These are phyloP conservation scores for Gephyroberyx darwinii DNA, from an alignment of 2,797 vertebrate species.

Conservation along the genomic window DNA sequence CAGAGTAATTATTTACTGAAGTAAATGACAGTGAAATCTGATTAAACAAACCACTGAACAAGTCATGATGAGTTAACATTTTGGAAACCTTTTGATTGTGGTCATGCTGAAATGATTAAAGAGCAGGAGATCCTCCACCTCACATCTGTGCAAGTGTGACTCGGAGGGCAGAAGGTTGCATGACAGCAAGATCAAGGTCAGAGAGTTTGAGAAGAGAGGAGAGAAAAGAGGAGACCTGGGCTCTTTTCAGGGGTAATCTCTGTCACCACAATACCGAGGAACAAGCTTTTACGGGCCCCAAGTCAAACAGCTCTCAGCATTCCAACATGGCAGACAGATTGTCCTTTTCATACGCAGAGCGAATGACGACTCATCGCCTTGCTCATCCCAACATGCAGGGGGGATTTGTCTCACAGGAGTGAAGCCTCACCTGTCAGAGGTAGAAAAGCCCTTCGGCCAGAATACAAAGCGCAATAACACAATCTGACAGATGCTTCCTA, in stretches of 20 bases:
- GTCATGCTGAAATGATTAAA: slow-evolving; percentile 30
- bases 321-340: slow-evolving; percentile 69
- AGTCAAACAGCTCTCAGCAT: slow-evolving; percentile 78
- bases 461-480: slow-evolving; percentile 43
- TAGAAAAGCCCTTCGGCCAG: slow-evolving; percentile 67
- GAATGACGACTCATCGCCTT: slow-evolving; percentile 51
- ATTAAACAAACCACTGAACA: slow-evolving; percentile 7
- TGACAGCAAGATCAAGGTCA: slow-evolving; percentile 70
- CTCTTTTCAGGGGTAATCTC: slow-evolving; percentile 68
- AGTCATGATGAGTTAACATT: slow-evolving; percentile 1
- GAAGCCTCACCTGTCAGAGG: slow-evolving; percentile 72
- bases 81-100: background rate
- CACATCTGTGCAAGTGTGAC: slow-evolving; percentile 36
- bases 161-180: slow-evolving; percentile 46
- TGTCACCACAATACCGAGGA: slow-evolving; percentile 52
- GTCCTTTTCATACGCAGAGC: slow-evolving; percentile 59
- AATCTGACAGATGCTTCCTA: slow-evolving; percentile 53
- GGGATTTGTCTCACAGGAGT: slow-evolving; percentile 43
- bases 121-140: background rate
- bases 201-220: slow-evolving; percentile 55
- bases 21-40: slow-evolving; percentile 4
- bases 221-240: slow-evolving; percentile 54
- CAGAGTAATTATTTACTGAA: background rate
- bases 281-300: slow-evolving; percentile 74
- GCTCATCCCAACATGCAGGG: slow-evolving; percentile 56